These are phyloP conservation scores for Istiophorus platypterus DNA, from an alignment of 2,113 vertebrate genomes.

Conservation along the genomic window DNA sequence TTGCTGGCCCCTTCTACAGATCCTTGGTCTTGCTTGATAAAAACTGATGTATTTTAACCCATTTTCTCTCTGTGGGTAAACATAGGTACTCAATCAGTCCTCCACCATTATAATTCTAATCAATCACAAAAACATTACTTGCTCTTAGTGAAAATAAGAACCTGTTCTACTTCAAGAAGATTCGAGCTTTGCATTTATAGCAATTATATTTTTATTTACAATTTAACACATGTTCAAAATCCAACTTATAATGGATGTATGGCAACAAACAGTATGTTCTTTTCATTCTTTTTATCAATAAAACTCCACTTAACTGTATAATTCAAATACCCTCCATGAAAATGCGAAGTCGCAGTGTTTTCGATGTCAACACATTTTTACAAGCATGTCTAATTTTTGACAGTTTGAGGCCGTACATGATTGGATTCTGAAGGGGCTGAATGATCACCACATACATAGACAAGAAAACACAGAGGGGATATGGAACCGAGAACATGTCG, in stretches of 20 bases:
- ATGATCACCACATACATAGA: constrained; percentile 23
- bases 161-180: neutral
- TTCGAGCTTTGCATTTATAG: neutral
- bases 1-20: too few relatives aligned
- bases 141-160: too few relatives aligned
- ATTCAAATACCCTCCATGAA: neutral
- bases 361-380: constrained; percentile 14
- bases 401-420: constrained; percentile 38
- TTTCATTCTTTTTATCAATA: neutral
- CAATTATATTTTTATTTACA: neutral
- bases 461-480: constrained; percentile 22
- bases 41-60: too few relatives aligned
- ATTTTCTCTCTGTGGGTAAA: too few relatives aligned
- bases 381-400: constrained; percentile 32
- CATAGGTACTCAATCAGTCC: too few relatives aligned
- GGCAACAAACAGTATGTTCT: neutral
- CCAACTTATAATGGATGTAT: neutral
- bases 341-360: neutral
- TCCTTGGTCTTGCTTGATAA: too few relatives aligned
- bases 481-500: neutral
- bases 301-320: neutral
- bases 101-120: too few relatives aligned
- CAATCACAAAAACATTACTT: too few relatives aligned
- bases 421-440: constrained; percentile 27
- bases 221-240: neutral